Base-by-base conservation (phyloP, 1,140 invertebrate species). In the Condylostylus longicornis region DNA sequence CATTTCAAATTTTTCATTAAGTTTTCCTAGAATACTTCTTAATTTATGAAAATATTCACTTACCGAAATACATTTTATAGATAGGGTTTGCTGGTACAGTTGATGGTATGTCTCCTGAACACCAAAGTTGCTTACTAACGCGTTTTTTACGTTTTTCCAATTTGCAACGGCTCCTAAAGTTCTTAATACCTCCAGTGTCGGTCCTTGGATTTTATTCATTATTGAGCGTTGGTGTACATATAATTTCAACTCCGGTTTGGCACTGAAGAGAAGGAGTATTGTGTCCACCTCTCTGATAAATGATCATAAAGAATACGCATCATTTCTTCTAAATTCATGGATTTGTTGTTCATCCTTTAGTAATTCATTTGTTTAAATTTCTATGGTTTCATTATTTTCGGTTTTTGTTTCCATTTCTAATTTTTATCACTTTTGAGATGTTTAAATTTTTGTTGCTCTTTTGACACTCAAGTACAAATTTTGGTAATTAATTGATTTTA, bases 231-330 rank as follows among this genome's bases (percentile, higher is more conserved):
- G 15, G 30, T 33, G 33, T 7, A 37, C 25, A 15, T 41, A 41
- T 17, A 18, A 18, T 37, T 20, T 33, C 20, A 25, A 28, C 23
- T 20, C 14, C 12, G 20, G 14, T 23, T 33, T n/a, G 14, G 10
- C 20, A 29, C 22, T 18, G 18, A 36, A 36, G 22, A 37, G 20
- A 27, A 27, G 39, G 29, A 37, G 37, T 33, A 37, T 27, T 23
- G 20, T 33, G n/a, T 37, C 32, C 22, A 38, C 39, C 40, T 41
- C 44, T 40, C 43, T 20, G 36, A 43, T 33, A 33, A 44, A 42
- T 42, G 31, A 44, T 36, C 37, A 38, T 25, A 40, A 35, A 37
- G 38, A 38, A 19, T 38, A 38, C 38, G 37, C 18, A 19, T 43
- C 29, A 22, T 40, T 35, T 39, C 42, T 35, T 46, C 23, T 43